Percentiles rank a stretch among this genome's conserved stretches.
These are phyloP conservation scores for Tragelaphus scriptus DNA, from an alignment of 2,113 vertebrate genomes.

Conservation along the genomic window DNA sequence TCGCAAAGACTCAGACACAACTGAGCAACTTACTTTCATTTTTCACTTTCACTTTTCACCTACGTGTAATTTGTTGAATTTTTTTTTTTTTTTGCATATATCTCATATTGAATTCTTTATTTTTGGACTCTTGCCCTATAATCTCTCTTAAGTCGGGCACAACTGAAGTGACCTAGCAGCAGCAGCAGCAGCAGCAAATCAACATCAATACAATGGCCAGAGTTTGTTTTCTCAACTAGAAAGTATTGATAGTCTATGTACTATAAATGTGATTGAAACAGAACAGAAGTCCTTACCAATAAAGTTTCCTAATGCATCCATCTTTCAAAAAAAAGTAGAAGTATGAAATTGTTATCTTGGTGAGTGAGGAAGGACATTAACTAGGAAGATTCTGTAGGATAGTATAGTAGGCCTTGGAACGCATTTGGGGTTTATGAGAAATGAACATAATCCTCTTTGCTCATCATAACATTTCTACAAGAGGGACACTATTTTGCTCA, in stretches of 20 bases:
- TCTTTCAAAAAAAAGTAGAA: not conserved
- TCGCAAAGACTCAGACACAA: rapidly evolving
- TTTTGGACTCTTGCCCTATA: not conserved
- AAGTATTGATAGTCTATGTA: not conserved
- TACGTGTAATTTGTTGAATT: not conserved
- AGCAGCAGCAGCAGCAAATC: not conserved
- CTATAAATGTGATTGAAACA: not conserved
- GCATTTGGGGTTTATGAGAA: not conserved
- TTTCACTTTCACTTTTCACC: not conserved
- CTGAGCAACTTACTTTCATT: rapidly evolving
- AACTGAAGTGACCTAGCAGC: not conserved
- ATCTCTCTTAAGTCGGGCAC: not conserved
- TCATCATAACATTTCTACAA: not conserved
- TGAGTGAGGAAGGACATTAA: not conserved
- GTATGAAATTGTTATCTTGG: not conserved
- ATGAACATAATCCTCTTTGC: not conserved
- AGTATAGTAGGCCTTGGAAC: no score
- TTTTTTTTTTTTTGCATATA: not conserved
- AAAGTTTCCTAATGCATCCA: not conserved
- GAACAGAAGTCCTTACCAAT: not conserved
- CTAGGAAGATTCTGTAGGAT: not conserved
- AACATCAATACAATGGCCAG: not conserved
- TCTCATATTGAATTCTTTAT: not conserved
- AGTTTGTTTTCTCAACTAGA: not conserved
- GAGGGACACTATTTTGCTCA: not conserved